phyloP scores from a whole-genome alignment of 2,888 invertebrate species.

The Parelbella ahira region DNA sequence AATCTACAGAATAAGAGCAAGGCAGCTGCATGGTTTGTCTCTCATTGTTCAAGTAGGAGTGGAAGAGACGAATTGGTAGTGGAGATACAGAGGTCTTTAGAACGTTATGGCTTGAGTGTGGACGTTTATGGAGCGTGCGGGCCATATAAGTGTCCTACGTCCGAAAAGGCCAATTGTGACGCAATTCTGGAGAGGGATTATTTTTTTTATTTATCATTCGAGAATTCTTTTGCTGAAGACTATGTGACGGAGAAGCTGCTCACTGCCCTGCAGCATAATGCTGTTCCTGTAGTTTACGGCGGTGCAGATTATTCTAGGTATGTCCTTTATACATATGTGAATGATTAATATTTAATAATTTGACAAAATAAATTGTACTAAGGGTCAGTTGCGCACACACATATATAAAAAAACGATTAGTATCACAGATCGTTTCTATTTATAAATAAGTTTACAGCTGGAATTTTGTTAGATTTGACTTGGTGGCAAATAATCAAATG shows the following conservation, averaged over 20 bases:
- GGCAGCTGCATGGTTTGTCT: conserved; percentile 71
- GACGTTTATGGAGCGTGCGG: conserved; percentile 81
- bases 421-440: no score
- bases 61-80: conserved; percentile 43
- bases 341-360: no score
- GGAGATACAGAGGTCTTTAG: conserved; percentile 43
- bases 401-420: no score
- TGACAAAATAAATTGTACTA: no score
- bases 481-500: no score
- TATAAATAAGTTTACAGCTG: no score
- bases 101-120: conserved; percentile 45
- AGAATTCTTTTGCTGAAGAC: conserved; percentile 84
- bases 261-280: conserved; percentile 77
- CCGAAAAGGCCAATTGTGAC: conserved; percentile 43
- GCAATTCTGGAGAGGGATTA: conserved; percentile 76
- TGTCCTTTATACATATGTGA: no score
- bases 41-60: conserved; percentile 53
- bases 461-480: no score
- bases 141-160: conserved; percentile 43
- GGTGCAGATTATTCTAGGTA: conserved; percentile 82
- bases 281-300: conserved; percentile 85
- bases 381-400: no score
- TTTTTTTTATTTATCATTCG: conserved; percentile 86
- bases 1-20: conserved; percentile 52
- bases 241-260: conserved; percentile 82